Evolutionary conservation across 2,797 vertebrate genomes (phyloP), one percentile per base, ranked within the genome.

Genomic region (Sebastes oblongus): DNA sequence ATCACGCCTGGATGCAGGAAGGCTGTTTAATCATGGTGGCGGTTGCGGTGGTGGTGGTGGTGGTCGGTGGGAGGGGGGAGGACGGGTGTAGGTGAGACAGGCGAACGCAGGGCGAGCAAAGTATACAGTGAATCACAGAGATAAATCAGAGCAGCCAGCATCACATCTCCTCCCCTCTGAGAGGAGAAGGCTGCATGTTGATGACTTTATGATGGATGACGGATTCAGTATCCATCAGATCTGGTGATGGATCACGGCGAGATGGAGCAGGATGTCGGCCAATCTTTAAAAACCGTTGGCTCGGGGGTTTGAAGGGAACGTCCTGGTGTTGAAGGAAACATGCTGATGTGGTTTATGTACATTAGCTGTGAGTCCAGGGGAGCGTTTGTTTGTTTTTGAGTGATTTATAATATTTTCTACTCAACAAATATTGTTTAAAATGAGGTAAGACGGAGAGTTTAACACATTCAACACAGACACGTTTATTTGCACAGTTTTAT

Each of bases 151-250:
- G 72, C 84, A 30, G 66, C 29, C 66, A 42, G 13, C 39, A 22
- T 72, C 89, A 22, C 72, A 89, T 90, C 84, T 86, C 61, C 70
- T 80, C 69, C 54, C 22, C 27, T 80, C 78, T 50, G 89, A 88
- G 79, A 83, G 87, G 56, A 61, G 75, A 80, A 82, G 86, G 78
- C 85, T 84, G 83, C 78, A 72, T 75, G 90, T 66, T 90, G 88
- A 93, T 91, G 91, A 90, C 81, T 90, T 93, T 92, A 76, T 92
- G 93, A 94, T 89, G 86, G 86, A 93, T 91, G 90, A 62, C 72
- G 61, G 83, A 77, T 83, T 89, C 82, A 70, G 65, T 24, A 75
- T 69, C 75, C 70, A 77, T 87, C 78, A 80, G 78, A 81, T 71
- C 42, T 8, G 27, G 64, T 78, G 88, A 92, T 88, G 79, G 66